Conservation (phyloP, 2,888 invertebrate species). For the Xylocampa areola region DNA sequence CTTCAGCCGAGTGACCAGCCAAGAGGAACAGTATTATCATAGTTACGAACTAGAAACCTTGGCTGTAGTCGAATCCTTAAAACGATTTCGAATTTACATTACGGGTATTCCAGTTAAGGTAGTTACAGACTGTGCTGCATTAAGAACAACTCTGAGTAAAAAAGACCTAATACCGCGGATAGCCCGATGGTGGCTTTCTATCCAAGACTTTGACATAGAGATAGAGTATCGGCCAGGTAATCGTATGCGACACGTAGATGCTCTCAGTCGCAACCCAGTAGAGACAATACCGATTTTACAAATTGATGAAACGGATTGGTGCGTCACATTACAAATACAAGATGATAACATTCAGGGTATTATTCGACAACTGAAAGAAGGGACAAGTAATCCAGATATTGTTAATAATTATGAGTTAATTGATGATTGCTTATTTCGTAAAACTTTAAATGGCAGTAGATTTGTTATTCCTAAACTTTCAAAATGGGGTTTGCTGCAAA, state of each 20-base stretch:
- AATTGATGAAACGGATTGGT: slow-evolving; percentile 9
- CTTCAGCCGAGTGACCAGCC: slow-evolving; percentile 14
- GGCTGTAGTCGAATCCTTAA: slow-evolving; percentile 13
- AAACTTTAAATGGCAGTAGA: slow-evolving; percentile 10
- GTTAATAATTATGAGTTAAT: background rate
- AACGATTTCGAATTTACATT: slow-evolving; percentile 10
- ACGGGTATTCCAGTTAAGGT: background rate
- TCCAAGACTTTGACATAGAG: slow-evolving; percentile 8
- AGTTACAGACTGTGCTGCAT: slow-evolving; percentile 10
- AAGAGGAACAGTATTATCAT: slow-evolving; percentile 17
- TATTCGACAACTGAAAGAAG: background rate
- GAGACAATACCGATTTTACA: too few species aligned
- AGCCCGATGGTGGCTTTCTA: slow-evolving; percentile 14
- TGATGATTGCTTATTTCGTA: slow-evolving; percentile 5
- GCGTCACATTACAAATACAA: background rate
- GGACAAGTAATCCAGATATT: background rate
- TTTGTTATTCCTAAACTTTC: slow-evolving; percentile 26
- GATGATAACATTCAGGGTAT: background rate
- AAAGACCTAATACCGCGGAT: background rate
- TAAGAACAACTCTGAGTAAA: slow-evolving; percentile 9
- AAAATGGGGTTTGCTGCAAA: slow-evolving; percentile 19
- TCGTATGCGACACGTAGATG: too few species aligned
- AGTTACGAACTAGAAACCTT: slow-evolving; percentile 5
- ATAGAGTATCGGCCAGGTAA: slow-evolving; percentile 17
- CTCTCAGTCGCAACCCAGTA: too few species aligned